Conservation (phyloP, 1,140 invertebrate genomes). For the Fopius arisanus region DNA sequence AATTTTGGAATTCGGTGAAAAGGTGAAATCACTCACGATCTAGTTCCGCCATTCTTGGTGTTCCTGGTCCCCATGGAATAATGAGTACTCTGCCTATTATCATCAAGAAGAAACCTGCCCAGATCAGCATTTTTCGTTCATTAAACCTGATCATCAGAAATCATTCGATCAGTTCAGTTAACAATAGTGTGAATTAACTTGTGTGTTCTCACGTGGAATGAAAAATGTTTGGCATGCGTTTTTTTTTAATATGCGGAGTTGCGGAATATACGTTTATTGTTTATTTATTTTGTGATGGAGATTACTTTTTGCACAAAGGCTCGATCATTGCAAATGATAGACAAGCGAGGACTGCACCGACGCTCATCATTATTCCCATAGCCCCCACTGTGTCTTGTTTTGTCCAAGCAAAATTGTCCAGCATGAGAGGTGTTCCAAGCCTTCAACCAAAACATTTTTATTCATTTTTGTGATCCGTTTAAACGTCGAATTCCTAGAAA, state of each 20-base stretch:
- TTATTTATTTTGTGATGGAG: too few relatives aligned
- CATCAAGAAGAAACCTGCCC: constrained; percentile 84
- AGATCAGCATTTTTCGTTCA: constrained; percentile 78
- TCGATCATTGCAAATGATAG: constrained; percentile 76
- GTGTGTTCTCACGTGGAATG: too few relatives aligned
- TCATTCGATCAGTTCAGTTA: too few relatives aligned
- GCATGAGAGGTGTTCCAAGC: constrained; percentile 82
- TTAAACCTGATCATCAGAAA: constrained; percentile 54
- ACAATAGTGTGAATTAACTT: too few relatives aligned
- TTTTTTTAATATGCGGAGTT: too few relatives aligned
- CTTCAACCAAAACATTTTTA: constrained; percentile 54
- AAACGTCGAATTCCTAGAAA: neutral
- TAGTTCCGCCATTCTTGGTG: constrained; percentile 68
- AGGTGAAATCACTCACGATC: constrained; percentile 48
- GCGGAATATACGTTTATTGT: too few relatives aligned
- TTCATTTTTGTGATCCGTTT: neutral
- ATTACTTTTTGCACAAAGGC: constrained; percentile 74
- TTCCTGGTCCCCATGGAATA: constrained; percentile 78
- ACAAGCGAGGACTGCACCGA: constrained; percentile 79
- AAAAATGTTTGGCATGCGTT: too few relatives aligned
- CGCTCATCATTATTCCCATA: constrained; percentile 83
- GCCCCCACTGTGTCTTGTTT: constrained; percentile 79
- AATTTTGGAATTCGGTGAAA: too few relatives aligned
- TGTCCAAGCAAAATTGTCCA: constrained; percentile 91
- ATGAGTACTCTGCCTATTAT: constrained; percentile 75